Evolutionary conservation across 2,888 invertebrate species (phyloP).

Genomic region (Lamellibrachia satsuma): DNA sequence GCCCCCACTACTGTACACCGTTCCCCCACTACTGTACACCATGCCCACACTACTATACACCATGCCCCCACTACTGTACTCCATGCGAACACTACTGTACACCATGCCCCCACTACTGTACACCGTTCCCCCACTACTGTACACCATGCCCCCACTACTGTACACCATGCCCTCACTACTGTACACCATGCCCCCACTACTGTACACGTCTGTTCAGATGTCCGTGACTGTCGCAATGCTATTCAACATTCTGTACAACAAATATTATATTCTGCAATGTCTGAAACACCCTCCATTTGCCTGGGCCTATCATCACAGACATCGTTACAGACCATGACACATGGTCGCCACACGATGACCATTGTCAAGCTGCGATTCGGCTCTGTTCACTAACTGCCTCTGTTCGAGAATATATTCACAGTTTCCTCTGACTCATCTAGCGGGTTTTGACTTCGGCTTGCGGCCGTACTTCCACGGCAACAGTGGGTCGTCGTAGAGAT

Average conservation of each 20-base stretch:
- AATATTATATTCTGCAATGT: background rate
- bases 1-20: too few relatives aligned
- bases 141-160: too few relatives aligned
- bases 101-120: too few relatives aligned
- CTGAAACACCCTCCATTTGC: background rate
- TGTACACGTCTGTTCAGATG: background rate
- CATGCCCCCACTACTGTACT: too few relatives aligned
- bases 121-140: too few relatives aligned
- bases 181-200: too few relatives aligned
- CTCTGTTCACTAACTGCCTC: background rate
- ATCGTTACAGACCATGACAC: background rate
- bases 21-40: too few relatives aligned
- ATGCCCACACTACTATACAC: too few relatives aligned
- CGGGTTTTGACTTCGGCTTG: background rate
- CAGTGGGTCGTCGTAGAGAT: background rate
- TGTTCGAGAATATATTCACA: background rate
- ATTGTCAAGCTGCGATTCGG: background rate
- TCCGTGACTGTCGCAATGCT: background rate
- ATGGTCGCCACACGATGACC: background rate
- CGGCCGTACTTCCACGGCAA: slow-evolving; percentile 10
- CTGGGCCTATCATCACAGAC: background rate
- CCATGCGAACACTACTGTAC: too few relatives aligned
- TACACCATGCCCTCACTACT: too few relatives aligned
- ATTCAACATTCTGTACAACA: background rate
- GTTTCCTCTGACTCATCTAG: background rate